These are phyloP conservation scores for Epizoanthus illoricatus DNA, from an alignment of 92 coral and sea anemone genomes.

Conservation along the genomic window DNA sequence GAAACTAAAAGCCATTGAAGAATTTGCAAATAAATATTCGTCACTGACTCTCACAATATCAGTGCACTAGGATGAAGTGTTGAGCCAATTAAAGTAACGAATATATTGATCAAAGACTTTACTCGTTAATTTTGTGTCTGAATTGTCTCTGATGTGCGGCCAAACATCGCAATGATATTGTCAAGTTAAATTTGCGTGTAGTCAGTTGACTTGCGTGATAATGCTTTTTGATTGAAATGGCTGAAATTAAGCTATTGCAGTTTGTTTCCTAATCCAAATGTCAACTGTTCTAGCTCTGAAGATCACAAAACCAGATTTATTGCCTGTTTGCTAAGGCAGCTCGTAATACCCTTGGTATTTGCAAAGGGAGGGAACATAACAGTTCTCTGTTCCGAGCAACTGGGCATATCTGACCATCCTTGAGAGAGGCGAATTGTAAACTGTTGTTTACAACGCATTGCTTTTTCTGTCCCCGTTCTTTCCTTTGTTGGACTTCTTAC, in stretches of 20 bases:
- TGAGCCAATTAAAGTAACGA: too few species aligned
- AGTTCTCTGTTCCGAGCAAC: not conserved
- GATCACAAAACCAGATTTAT: not conserved
- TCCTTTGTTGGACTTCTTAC: not conserved
- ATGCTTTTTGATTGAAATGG: not conserved
- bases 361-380: not conserved
- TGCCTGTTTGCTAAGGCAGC: conserved; percentile 5
- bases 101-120: too few species aligned
- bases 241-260: not conserved
- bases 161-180: too few species aligned
- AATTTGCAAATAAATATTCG: too few species aligned
- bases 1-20: too few species aligned
- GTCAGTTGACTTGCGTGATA: not conserved
- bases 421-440: not conserved
- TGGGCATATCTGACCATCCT: not conserved
- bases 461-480: not conserved
- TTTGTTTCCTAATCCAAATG: conserved; percentile 5
- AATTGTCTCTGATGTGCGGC: not conserved
- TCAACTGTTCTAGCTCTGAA: not conserved
- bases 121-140: not conserved
- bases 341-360: not conserved
- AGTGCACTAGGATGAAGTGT: too few species aligned
- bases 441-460: not conserved
- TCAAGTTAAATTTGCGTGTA: not conserved
- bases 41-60: too few species aligned